Conservation (phyloP, 2,797 vertebrate species). For the Karalla daura region DNA sequence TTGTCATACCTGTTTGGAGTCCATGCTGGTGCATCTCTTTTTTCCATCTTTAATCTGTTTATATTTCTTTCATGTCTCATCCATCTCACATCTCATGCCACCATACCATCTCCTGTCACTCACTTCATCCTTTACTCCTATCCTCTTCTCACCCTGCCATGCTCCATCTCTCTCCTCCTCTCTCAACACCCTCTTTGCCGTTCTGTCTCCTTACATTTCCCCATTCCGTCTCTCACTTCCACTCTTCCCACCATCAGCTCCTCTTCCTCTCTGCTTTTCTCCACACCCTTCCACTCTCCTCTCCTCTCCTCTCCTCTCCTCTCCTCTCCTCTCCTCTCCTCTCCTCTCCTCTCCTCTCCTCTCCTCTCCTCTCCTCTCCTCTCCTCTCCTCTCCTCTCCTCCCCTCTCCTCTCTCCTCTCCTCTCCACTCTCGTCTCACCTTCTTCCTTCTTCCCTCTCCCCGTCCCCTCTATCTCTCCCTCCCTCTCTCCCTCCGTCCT, state of each 20-base stretch:
- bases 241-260: neutral
- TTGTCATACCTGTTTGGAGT: too few species aligned
- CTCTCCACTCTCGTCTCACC: neutral
- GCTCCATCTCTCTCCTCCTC: neutral
- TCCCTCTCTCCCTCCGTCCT: constrained; percentile 56
- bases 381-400: constrained; percentile 26
- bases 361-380: constrained; percentile 2
- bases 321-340: neutral
- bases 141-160: neutral
- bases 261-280: constrained; percentile 6
- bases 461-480: neutral
- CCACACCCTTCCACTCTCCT: neutral
- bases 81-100: neutral
- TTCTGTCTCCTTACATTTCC: too few species aligned
- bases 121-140: neutral
- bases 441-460: neutral
- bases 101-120: neutral
- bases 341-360: constrained; percentile 1
- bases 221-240: neutral
- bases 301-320: neutral
- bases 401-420: neutral
- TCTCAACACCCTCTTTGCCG: neutral
- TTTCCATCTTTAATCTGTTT: neutral
- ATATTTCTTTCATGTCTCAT: neutral
- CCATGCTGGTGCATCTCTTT: neutral